Evolutionary conservation across 2,113 vertebrate genomes (phyloP).

Genomic region (Sarotherodon lohbergeri): DNA sequence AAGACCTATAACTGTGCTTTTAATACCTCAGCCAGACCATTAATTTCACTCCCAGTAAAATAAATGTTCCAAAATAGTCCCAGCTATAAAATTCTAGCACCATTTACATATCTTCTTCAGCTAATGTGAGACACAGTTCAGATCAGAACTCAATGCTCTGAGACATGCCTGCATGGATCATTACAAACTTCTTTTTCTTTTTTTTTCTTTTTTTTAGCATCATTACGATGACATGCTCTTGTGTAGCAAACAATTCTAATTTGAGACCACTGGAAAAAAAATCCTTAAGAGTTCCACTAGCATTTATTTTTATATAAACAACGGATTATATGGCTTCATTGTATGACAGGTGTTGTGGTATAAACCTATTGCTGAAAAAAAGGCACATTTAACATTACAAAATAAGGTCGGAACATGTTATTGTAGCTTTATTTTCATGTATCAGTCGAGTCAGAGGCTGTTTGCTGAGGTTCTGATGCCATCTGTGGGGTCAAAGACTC

Average conservation of each 20-base stretch:
- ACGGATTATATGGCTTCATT: background rate
- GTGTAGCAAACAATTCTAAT: background rate
- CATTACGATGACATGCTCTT: background rate
- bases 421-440: background rate
- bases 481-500: conserved; percentile 6
- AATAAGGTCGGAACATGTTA: background rate
- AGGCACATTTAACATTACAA: background rate
- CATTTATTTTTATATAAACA: background rate
- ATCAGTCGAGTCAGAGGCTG: background rate
- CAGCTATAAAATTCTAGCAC: background rate
- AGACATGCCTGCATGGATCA: background rate
- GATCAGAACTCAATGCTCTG: background rate
- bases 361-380: background rate
- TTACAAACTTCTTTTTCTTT: background rate
- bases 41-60: background rate
- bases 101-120: background rate
- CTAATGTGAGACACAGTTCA: background rate
- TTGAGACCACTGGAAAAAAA: fast-evolving
- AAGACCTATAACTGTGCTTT: background rate
- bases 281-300: background rate
- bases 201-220: background rate
- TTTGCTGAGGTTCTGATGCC: background rate
- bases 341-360: background rate
- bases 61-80: background rate
- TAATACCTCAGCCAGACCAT: background rate